phyloP scores from a whole-genome alignment of 2,113 vertebrate species.

The Tringa solitaria region DNA sequence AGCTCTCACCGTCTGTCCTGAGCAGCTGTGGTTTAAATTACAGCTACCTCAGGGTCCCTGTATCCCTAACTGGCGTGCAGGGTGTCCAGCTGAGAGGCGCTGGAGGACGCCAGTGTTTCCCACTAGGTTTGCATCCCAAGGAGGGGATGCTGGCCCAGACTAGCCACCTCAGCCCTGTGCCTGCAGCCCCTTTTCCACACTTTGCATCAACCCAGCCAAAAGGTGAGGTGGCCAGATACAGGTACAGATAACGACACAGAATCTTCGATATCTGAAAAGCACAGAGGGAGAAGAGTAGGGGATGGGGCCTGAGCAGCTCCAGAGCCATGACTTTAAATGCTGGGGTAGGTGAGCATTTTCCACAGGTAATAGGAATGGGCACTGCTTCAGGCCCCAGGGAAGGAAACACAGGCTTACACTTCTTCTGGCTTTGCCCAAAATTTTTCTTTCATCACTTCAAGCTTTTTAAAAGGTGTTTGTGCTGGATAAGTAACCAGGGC shows the following conservation, averaged over 20 bases:
- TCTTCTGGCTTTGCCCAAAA: neutral
- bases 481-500: neutral
- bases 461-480: neutral
- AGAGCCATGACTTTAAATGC: neutral
- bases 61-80: neutral
- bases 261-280: neutral
- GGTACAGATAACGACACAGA: accelerated
- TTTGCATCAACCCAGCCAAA: neutral
- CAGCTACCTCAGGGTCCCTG: neutral
- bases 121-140: accelerated
- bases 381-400: neutral
- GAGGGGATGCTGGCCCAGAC: neutral
- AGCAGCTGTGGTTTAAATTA: neutral
- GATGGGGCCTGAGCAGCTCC: neutral
- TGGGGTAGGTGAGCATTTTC: neutral
- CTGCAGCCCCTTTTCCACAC: neutral
- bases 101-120: neutral
- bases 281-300: neutral
- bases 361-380: neutral
- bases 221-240: neutral
- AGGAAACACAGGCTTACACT: neutral
- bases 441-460: neutral
- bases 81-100: neutral
- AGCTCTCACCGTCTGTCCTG: neutral
- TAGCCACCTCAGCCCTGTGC: neutral